phyloP scores from a whole-genome alignment of 2,888 invertebrate species.

The Aphodius granarius region DNA sequence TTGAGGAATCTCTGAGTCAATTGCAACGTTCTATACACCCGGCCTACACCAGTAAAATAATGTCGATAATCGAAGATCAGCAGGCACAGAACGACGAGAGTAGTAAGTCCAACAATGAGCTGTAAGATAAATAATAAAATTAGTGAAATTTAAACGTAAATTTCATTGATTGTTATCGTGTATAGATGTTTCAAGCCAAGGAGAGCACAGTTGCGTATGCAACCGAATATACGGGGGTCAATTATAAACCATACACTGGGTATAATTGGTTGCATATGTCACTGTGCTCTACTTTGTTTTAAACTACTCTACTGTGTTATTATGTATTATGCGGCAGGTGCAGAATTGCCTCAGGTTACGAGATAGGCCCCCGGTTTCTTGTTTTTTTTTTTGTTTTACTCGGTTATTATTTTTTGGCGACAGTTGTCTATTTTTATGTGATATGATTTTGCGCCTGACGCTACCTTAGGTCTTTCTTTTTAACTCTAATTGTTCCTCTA shows the following conservation, averaged over 20 bases:
- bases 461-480: not conserved
- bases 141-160: constrained; percentile 30
- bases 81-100: constrained; percentile 36
- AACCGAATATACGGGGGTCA: no score
- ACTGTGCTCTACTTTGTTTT: no score
- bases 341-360: not conserved
- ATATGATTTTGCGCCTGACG: not conserved
- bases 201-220: no score
- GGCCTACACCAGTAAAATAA: constrained; percentile 58
- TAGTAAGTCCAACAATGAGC: constrained; percentile 32
- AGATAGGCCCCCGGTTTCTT: not conserved
- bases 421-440: not conserved
- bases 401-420: not conserved
- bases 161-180: constrained; percentile 37
- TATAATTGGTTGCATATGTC: no score
- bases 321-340: constrained; percentile 25
- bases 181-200: no score
- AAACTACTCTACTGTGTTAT: constrained; percentile 48
- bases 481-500: not conserved
- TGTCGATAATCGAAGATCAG: constrained; percentile 53
- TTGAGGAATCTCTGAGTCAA: constrained; percentile 76
- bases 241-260: no score
- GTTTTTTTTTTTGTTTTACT: not conserved
- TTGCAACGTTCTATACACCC: constrained; percentile 66
- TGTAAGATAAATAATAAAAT: constrained; percentile 31